These are phyloP conservation scores for Lutraria rhynchaena DNA, from an alignment of 1,140 invertebrate genomes.

Conservation along the genomic window DNA sequence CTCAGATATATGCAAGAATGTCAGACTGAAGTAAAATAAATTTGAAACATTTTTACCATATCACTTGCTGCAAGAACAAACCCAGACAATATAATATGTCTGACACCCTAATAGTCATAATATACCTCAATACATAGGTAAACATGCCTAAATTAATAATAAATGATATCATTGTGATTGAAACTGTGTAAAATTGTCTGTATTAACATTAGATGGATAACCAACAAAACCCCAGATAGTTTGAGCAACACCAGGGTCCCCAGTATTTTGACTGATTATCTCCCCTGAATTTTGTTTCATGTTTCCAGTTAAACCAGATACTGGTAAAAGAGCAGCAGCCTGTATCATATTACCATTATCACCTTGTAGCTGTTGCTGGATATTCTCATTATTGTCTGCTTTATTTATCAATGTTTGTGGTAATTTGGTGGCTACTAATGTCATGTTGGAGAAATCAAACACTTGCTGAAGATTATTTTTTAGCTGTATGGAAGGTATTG, in stretches of 20 bases:
- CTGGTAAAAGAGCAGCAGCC: conserved; percentile 5
- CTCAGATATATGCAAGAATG: too few relatives aligned
- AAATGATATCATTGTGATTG: conserved; percentile 17
- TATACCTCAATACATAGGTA: too few relatives aligned
- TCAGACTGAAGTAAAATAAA: too few relatives aligned
- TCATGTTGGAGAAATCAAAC: conserved; percentile 24
- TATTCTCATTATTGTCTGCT: not conserved
- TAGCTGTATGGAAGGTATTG: not conserved
- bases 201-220: conserved; percentile 18
- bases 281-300: not conserved
- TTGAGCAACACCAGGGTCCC: conserved; percentile 13
- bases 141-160: too few relatives aligned
- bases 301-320: not conserved
- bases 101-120: too few relatives aligned
- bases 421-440: conserved; percentile 15
- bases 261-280: not conserved
- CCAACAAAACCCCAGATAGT: conserved; percentile 33
- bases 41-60: too few relatives aligned
- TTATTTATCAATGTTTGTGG: not conserved
- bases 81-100: too few relatives aligned
- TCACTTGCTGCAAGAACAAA: too few relatives aligned
- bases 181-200: conserved; percentile 27
- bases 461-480: conserved; percentile 11
- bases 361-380: not conserved
- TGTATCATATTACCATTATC: conserved; percentile 4